Evolutionary conservation across 1,140 invertebrate species (phyloP).

Genomic region (Leucophenga varia): DNA sequence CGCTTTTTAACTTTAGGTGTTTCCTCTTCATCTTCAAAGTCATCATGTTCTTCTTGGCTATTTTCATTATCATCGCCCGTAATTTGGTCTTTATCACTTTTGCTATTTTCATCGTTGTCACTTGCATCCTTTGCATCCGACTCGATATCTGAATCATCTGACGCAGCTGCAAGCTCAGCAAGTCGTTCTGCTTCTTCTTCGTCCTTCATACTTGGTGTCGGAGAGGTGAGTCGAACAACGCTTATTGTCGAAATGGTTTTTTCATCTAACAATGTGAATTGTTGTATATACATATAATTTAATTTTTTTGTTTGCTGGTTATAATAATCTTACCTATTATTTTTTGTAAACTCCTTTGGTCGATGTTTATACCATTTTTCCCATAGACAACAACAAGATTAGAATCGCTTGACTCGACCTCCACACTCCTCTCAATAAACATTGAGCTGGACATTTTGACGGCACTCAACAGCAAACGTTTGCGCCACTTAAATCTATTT

Average conservation of each 20-base stretch:
- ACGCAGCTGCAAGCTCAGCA: slow-evolving; percentile 30
- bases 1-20: slow-evolving; percentile 28
- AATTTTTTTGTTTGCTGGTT: slow-evolving; percentile 18
- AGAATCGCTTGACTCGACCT: slow-evolving; percentile 28
- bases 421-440: slow-evolving; percentile 35
- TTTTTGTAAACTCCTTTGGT: slow-evolving; percentile 69
- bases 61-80: slow-evolving; percentile 35
- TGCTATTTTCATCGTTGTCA: slow-evolving; percentile 20
- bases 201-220: slow-evolving; percentile 52
- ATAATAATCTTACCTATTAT: slow-evolving; percentile 63
- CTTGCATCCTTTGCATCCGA: slow-evolving; percentile 25
- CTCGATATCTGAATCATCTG: slow-evolving; percentile 32
- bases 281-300: not conserved
- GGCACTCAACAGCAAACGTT: too few relatives aligned
- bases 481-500: too few relatives aligned
- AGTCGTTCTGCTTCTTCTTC: slow-evolving; percentile 44
- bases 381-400: slow-evolving; percentile 71
- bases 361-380: slow-evolving; percentile 72
- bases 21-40: slow-evolving; percentile 39
- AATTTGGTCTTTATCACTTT: slow-evolving; percentile 29
- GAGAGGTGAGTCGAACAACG: slow-evolving; percentile 49
- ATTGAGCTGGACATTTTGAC: slow-evolving; percentile 49
- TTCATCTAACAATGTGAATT: slow-evolving; percentile 30
- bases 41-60: slow-evolving; percentile 25
- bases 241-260: slow-evolving; percentile 51